Evolutionary conservation across 1,140 invertebrate genomes (phyloP).

Genomic region (Pissodes strobi): DNA sequence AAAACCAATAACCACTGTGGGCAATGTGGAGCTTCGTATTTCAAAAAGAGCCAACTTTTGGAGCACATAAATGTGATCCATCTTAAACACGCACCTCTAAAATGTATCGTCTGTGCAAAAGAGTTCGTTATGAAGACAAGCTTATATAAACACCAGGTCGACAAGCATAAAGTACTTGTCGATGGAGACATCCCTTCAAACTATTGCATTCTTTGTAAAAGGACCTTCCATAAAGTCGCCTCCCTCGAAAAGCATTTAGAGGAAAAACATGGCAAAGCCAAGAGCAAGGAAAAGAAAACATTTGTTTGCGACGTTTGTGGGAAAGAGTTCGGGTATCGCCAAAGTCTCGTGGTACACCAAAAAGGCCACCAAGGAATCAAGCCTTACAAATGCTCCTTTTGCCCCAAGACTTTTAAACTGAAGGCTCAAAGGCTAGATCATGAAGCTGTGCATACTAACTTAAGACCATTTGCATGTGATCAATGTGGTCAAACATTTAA

Average conservation of each 20-base stretch:
- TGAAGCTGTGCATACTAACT: constrained; percentile 24
- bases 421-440: constrained; percentile 15
- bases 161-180: constrained; percentile 13
- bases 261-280: constrained; percentile 7
- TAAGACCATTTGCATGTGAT: constrained; percentile 59
- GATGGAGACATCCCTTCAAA: constrained; percentile 20
- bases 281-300: constrained; percentile 51
- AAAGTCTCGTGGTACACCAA: constrained; percentile 63
- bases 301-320: constrained; percentile 71
- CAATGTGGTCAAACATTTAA: constrained; percentile 74
- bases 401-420: constrained; percentile 34
- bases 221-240: constrained; percentile 12
- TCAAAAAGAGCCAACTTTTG: constrained; percentile 4
- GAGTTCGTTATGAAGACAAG: constrained; percentile 19
- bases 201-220: constrained; percentile 19
- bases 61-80: constrained; percentile 23
- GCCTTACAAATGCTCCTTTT: constrained; percentile 26
- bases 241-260: constrained; percentile 9
- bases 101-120: constrained; percentile 16
- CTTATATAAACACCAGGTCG: constrained; percentile 21
- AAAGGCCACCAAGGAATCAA: constrained; percentile 65
- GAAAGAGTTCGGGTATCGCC: constrained; percentile 60
- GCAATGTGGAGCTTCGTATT: constrained; percentile 8
- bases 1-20: neutral
- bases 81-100: constrained; percentile 11